Conservation (phyloP, 1,140 invertebrate genomes). For the Aphaenogaster ashmeadi region DNA sequence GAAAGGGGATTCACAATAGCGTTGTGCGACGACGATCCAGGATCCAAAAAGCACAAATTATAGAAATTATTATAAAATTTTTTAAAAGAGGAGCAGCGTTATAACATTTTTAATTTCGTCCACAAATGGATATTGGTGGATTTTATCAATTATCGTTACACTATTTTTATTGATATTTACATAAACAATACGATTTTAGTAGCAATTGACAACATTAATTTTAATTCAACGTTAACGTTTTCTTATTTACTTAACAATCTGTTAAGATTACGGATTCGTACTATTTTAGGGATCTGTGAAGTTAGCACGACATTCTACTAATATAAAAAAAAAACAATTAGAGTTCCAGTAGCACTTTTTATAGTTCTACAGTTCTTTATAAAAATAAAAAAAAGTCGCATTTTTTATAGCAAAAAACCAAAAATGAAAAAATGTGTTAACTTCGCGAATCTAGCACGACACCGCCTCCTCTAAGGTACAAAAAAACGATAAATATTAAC, state of each 20-base stretch:
- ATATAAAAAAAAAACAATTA: too few relatives aligned
- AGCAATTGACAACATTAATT: neutral
- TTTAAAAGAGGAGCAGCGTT: neutral
- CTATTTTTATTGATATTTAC: neutral
- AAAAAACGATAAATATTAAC: too few relatives aligned
- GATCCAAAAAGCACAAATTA: neutral
- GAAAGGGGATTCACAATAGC: neutral
- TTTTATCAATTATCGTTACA: neutral
- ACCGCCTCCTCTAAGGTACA: too few relatives aligned
- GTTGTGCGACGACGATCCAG: neutral
- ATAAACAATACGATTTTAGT: neutral
- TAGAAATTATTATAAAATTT: neutral
- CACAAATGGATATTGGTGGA: neutral
- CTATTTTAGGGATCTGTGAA: neutral
- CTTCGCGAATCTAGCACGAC: too few relatives aligned
- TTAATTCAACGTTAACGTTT: neutral
- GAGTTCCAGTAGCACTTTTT: too few relatives aligned
- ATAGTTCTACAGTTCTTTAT: too few relatives aligned
- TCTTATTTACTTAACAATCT: neutral
- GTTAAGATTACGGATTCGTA: neutral
- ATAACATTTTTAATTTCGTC: neutral
- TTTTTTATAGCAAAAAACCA: too few relatives aligned
- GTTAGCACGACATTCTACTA: too few relatives aligned
- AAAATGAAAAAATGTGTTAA: too few relatives aligned
- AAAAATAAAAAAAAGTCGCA: too few relatives aligned